Evolutionary conservation across 2,797 vertebrate species (phyloP).

Genomic region (Molothrus aeneus): DNA sequence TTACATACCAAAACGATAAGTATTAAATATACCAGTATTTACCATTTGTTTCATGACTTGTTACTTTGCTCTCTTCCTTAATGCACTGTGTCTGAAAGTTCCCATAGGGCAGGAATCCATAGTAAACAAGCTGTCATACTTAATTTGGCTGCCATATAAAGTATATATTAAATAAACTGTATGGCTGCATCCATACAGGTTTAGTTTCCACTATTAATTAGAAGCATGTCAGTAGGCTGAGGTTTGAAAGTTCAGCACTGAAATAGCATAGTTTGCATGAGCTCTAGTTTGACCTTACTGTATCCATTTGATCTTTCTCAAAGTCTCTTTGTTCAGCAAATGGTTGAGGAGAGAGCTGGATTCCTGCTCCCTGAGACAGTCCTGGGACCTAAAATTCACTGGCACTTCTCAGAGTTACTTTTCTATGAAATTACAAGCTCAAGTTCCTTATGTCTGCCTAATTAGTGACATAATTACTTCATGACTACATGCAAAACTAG

Average conservation of each 20-base stretch:
- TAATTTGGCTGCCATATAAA: slow-evolving; percentile 23
- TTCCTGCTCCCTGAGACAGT: not conserved
- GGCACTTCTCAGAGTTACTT: not conserved
- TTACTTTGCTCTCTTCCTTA: slow-evolving; percentile 15
- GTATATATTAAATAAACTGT: not conserved
- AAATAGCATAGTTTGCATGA: not conserved
- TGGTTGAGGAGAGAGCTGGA: not conserved
- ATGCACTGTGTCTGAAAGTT: slow-evolving; percentile 38
- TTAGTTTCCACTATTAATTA: not conserved
- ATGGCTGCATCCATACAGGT: not conserved
- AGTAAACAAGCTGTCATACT: slow-evolving; percentile 49
- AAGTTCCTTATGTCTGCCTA: not conserved
- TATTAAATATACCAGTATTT: not conserved
- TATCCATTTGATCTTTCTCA: not conserved
- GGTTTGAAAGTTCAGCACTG: not conserved
- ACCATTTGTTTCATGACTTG: not conserved
- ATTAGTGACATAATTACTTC: not conserved
- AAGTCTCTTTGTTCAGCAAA: not conserved
- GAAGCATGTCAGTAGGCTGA: not conserved
- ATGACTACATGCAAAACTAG: not conserved
- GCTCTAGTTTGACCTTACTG: not conserved
- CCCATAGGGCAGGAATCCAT: slow-evolving; percentile 6
- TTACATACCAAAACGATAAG: not conserved
- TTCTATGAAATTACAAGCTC: not conserved
- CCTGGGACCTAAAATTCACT: not conserved